Evolutionary conservation across 2,797 vertebrate species (phyloP).

Genomic region (Siniperca scherzeri): DNA sequence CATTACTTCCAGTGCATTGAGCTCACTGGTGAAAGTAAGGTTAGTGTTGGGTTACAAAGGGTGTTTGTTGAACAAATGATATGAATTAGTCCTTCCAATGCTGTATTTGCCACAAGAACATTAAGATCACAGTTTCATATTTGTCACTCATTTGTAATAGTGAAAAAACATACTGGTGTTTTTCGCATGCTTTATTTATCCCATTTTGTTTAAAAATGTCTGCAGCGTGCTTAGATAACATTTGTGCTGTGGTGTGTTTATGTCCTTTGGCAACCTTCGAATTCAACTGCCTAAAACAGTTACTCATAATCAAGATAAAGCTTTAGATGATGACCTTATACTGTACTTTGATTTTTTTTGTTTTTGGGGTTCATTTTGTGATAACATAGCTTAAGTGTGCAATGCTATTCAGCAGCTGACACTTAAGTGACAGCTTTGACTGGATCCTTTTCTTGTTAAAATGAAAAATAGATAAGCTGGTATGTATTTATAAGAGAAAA

Average conservation of each 20-base stretch:
- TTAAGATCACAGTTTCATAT: too few relatives aligned
- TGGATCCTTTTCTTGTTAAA: background rate
- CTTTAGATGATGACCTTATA: background rate
- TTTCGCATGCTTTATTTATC: background rate
- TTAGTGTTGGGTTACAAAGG: too few relatives aligned
- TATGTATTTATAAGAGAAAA: background rate
- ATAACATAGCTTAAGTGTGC: background rate
- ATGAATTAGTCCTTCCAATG: too few relatives aligned
- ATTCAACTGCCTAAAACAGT: background rate
- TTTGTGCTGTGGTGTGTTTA: background rate
- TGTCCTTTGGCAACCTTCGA: background rate
- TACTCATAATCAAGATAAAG: background rate
- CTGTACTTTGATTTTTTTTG: background rate
- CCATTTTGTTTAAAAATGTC: background rate
- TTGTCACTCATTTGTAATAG: background rate
- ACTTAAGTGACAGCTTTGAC: background rate
- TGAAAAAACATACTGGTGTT: background rate
- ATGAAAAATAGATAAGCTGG: background rate
- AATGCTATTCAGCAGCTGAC: background rate
- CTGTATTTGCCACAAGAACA: too few relatives aligned
- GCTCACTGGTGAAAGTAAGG: too few relatives aligned
- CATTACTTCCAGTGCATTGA: too few relatives aligned
- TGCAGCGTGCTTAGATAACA: too few relatives aligned
- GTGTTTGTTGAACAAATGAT: too few relatives aligned
- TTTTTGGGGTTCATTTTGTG: background rate